Evolutionary conservation across 2,888 invertebrate genomes (phyloP), one percentile per base, ranked within the genome.

Genomic region (Zaprionus bogoriensis): DNA sequence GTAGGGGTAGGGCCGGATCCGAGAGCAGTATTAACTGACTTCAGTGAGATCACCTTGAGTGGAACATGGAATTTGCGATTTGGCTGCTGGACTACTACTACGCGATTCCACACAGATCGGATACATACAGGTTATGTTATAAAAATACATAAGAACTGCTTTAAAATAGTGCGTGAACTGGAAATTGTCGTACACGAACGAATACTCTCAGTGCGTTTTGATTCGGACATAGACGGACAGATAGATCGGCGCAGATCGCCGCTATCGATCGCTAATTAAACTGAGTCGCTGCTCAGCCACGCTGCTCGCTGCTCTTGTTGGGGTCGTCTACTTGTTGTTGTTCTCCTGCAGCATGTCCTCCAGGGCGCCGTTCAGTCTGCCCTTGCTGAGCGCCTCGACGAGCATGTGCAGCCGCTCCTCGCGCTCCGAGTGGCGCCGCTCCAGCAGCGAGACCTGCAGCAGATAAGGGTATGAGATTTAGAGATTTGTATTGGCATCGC

Each of bases 361-460:
- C 41, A 91, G 82, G 10, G 90, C 89, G 12, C 90, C 90, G 61
- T 90, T 90, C 9, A 91, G 72, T 17, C 91, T 87, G 36, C 91
- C 91, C 71, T 91, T 91, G 75, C 91, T 91, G n/a, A 91, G 77
- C 20, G 91, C 91, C 63, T 91, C 91, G 20, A 91, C 91, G 25
- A 91, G 80, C 88, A 91, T 88, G 53, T 91, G 91, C 44, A 91
- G 77, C 7, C 91, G 89, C 61, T 91, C 90, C 80, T 91, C 91
- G 23, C 91, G 90, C 80, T 91, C 91, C 44, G 90, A 89, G 60
- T 91, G 91, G 2, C 91, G 88, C 6, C 90, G 87, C 73, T 91
- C 91, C 66, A 91, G 72, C 27, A 91, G 88, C 71, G 91, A 89
- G 48, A 91, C 91, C 91, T 91, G 54, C 9, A 38, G 12, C 12